Conservation (phyloP, 1,140 invertebrate species). For the Paralvinella palmiformis region DNA sequence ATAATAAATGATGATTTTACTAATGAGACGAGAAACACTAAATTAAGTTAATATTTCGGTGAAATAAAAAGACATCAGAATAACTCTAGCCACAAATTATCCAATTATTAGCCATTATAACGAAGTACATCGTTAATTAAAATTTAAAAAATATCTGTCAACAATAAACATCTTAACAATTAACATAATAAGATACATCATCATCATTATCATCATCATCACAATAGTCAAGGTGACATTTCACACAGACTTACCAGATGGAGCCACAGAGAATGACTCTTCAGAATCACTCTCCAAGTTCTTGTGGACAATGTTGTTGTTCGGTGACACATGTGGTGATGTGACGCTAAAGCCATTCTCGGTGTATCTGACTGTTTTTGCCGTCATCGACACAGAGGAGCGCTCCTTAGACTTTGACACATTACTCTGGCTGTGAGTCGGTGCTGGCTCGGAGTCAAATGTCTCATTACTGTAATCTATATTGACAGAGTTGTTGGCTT, state of each 20-base stretch:
- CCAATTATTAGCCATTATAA: too few species aligned
- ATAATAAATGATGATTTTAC: too few species aligned
- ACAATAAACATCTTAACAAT: too few species aligned
- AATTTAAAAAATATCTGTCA: too few species aligned
- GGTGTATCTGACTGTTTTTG: background rate
- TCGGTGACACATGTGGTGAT: background rate
- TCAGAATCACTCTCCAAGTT: conserved; percentile 56
- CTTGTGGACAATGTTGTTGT: conserved; percentile 28
- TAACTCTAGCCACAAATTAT: too few species aligned
- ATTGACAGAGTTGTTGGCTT: conserved; percentile 27
- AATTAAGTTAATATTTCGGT: too few species aligned
- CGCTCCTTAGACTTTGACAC: conserved; percentile 22
- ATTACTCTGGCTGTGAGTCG: conserved; percentile 9
- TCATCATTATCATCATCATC: too few species aligned
- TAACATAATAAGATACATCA: too few species aligned
- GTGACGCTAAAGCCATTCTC: background rate
- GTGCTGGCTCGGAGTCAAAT: conserved; percentile 27
- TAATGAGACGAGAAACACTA: too few species aligned
- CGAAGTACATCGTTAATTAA: too few species aligned
- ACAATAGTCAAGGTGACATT: background rate
- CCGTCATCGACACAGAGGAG: conserved; percentile 9
- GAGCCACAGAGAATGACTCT: conserved; percentile 54
- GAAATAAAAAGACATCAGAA: too few species aligned
- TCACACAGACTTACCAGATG: conserved; percentile 30
- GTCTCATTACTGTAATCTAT: conserved; percentile 35